Conservation (phyloP, 2,113 vertebrate genomes). For the Microcebus ravelobensis region DNA sequence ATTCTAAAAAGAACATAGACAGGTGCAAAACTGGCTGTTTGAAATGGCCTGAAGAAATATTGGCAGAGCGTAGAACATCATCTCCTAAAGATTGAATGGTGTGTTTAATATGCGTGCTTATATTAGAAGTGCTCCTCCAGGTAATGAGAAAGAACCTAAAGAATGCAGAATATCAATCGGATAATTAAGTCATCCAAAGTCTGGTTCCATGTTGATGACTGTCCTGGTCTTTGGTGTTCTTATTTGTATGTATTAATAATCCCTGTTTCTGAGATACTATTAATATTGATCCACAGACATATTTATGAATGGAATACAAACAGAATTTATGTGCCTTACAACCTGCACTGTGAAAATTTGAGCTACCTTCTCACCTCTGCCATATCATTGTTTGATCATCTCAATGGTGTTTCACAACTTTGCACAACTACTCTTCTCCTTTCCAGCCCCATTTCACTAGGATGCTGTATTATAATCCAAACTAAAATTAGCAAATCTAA, state of each 20-base stretch:
- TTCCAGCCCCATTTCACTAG: neutral
- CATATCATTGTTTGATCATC: neutral
- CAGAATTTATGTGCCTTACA: neutral
- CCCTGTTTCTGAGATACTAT: neutral
- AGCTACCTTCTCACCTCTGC: neutral
- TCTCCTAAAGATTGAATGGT: neutral
- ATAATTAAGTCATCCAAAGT: neutral
- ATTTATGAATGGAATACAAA: neutral
- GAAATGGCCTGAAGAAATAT: neutral
- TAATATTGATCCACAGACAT: neutral
- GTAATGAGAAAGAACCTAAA: neutral
- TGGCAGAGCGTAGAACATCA: fast-evolving
- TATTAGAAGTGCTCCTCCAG: neutral
- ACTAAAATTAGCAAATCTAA: neutral
- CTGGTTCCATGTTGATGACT: neutral
- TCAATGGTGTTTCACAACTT: neutral
- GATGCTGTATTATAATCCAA: neutral
- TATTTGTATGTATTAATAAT: neutral
- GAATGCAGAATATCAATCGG: neutral
- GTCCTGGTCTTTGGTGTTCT: neutral
- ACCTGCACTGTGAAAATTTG: neutral
- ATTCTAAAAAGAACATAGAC: neutral
- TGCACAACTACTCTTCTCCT: neutral
- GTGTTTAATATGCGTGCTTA: neutral
- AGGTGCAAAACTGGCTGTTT: neutral